These are phyloP conservation scores for Brachylomia viminalis DNA, from an alignment of 2,888 invertebrate genomes.

Conservation along the genomic window DNA sequence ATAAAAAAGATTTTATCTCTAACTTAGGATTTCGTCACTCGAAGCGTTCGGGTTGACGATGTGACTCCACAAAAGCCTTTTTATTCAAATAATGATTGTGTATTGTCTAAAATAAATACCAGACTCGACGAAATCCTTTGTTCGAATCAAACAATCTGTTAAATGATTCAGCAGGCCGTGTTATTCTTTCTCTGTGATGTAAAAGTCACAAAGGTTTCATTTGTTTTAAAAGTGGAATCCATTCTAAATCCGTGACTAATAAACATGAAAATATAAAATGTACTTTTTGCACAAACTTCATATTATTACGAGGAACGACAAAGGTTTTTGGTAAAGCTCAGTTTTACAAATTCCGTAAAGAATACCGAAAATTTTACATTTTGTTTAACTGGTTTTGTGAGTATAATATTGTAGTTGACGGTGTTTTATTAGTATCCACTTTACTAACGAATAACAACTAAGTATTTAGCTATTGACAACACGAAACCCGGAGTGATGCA, in stretches of 20 bases:
- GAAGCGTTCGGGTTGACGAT: background rate
- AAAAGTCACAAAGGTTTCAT: constrained; percentile 16
- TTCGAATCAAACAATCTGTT: background rate
- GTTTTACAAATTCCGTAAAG: background rate
- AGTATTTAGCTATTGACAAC: background rate
- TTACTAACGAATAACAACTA: too few relatives aligned
- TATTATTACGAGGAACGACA: constrained; percentile 28
- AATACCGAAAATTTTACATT: background rate
- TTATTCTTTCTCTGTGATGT: constrained; percentile 58
- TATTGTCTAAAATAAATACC: background rate
- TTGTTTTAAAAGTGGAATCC: constrained; percentile 42
- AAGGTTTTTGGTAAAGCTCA: background rate
- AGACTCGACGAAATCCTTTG: background rate
- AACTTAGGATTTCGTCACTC: background rate
- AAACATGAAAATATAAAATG: background rate
- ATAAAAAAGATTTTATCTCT: constrained; percentile 1
- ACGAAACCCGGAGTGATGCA: background rate
- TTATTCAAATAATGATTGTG: background rate
- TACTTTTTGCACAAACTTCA: background rate
- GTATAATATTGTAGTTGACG: background rate
- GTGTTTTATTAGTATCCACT: background rate
- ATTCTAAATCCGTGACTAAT: background rate
- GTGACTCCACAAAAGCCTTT: background rate
- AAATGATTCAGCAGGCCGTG: background rate
- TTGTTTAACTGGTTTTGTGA: background rate